Conservation (phyloP, 2,888 invertebrate genomes). For the Drosophila prolongata region DNA sequence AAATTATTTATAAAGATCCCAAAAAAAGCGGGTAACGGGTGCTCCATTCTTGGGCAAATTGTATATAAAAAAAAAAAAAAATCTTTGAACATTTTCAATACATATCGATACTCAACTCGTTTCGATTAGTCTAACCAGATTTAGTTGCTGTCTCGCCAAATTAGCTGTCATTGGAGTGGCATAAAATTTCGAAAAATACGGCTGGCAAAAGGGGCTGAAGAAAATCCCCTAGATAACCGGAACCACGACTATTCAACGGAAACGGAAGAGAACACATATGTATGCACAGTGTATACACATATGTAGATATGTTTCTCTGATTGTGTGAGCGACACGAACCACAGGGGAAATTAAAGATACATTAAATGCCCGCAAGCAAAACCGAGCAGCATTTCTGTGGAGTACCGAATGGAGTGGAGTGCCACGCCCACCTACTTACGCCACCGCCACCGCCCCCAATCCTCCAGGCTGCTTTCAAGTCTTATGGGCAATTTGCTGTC, state of each 20-base stretch:
- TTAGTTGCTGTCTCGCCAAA: neutral
- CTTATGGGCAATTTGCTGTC: slow-evolving; percentile 43
- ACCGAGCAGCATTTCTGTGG: slow-evolving; percentile 36
- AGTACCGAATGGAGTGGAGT: neutral
- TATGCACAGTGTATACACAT: neutral
- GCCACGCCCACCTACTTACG: slow-evolving; percentile 10
- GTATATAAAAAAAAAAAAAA: no score
- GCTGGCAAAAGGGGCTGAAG: neutral
- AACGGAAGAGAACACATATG: slow-evolving; percentile 6
- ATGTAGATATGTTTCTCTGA: slow-evolving; percentile 51
- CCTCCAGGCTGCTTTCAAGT: slow-evolving; percentile 26
- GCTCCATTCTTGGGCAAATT: no score
- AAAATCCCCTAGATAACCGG: slow-evolving; percentile 2
- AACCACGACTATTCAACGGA: slow-evolving; percentile 16
- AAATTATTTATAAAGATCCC: no score
- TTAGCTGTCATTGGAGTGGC: neutral
- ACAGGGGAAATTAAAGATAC: slow-evolving; percentile 78
- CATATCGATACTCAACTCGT: no score
- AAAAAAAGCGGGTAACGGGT: no score
- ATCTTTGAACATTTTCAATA: no score
- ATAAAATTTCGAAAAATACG: neutral
- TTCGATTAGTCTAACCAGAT: neutral
- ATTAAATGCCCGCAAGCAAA: slow-evolving; percentile 72
- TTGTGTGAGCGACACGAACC: slow-evolving; percentile 71
- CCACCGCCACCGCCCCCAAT: neutral